Percentiles rank a stretch among this genome's conserved stretches.
These are phyloP conservation scores for Diadophis punctatus DNA, from an alignment of 2,113 vertebrate genomes.

Conservation along the genomic window DNA sequence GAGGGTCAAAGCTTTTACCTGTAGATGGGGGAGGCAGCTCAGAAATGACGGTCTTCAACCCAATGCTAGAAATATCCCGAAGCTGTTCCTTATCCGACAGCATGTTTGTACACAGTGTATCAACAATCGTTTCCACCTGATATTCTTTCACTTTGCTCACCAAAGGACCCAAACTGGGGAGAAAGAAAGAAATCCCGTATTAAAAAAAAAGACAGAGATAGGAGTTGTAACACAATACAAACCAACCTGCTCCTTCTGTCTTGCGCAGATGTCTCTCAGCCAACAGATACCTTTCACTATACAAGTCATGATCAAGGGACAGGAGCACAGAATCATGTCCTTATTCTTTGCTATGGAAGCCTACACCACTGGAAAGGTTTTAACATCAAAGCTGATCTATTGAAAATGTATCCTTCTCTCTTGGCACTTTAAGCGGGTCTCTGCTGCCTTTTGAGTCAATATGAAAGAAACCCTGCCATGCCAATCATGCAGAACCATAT, in stretches of 20 bases:
- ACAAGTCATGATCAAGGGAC: not conserved
- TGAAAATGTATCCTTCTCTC: not conserved
- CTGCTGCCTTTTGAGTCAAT: not conserved
- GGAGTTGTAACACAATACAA: not conserved
- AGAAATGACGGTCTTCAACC: conserved; percentile 87
- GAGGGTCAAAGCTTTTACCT: conserved; percentile 64
- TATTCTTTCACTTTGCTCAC: conserved; percentile 94
- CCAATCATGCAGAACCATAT: not conserved
- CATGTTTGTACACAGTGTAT: conserved; percentile 90
- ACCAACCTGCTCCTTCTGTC: not conserved
- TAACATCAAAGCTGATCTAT: not conserved
- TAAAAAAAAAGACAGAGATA: not conserved
- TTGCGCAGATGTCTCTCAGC: not conserved
- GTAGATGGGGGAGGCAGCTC: conserved; percentile 82
- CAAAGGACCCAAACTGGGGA: conserved; percentile 84
- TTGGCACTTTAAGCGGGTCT: not conserved
- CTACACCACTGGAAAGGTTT: not conserved
- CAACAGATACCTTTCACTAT: not conserved
- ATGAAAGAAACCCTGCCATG: not conserved
- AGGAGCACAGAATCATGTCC: too few species aligned
- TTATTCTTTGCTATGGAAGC: not conserved
- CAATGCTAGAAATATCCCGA: conserved; percentile 92
- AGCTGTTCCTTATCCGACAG: conserved; percentile 91
- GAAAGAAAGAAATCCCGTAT: not conserved
- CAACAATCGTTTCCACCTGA: conserved; percentile 94